Evolutionary conservation across 30 jellyfish, hydroid and myxozoan species (phyloP).

Genomic region (Nemopilema nomurai): DNA sequence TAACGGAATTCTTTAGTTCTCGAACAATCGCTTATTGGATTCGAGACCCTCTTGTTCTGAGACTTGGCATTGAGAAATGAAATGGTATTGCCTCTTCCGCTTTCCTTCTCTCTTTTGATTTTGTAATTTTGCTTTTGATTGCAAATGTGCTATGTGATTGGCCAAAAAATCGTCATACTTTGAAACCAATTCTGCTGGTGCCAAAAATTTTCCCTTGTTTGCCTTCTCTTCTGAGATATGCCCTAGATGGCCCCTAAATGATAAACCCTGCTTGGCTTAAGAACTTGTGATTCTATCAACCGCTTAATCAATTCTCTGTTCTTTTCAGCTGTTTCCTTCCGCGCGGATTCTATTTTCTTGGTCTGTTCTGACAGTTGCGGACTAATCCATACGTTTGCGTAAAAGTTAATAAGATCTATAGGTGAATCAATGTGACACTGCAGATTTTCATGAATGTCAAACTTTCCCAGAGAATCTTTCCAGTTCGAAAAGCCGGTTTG

Average conservation of each 20-base stretch:
- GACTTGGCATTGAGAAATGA: conserved; percentile 44
- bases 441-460: conserved; percentile 30
- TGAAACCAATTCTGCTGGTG: conserved; percentile 31
- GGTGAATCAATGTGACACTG: conserved; percentile 52
- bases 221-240: not conserved
- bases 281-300: conserved; percentile 7
- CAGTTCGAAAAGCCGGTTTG: conserved; percentile 49
- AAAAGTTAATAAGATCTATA: conserved; percentile 12
- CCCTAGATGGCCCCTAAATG: conserved; percentile 33
- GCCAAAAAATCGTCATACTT: conserved; percentile 22
- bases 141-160: conserved; percentile 1
- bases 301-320: conserved; percentile 29
- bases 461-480: conserved; percentile 55
- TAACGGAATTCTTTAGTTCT: conserved; percentile 17
- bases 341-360: conserved; percentile 20
- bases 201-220: conserved; percentile 27
- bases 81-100: not conserved
- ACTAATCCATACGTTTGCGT: conserved; percentile 16
- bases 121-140: not conserved
- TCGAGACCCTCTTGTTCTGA: conserved; percentile 21
- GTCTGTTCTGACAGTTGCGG: conserved; percentile 21
- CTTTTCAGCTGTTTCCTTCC: conserved; percentile 25
- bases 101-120: not conserved
- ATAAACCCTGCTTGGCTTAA: conserved; percentile 23
- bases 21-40: not conserved